Conservation (phyloP, 2,888 invertebrate genomes). For the Callimorpha dominula region DNA sequence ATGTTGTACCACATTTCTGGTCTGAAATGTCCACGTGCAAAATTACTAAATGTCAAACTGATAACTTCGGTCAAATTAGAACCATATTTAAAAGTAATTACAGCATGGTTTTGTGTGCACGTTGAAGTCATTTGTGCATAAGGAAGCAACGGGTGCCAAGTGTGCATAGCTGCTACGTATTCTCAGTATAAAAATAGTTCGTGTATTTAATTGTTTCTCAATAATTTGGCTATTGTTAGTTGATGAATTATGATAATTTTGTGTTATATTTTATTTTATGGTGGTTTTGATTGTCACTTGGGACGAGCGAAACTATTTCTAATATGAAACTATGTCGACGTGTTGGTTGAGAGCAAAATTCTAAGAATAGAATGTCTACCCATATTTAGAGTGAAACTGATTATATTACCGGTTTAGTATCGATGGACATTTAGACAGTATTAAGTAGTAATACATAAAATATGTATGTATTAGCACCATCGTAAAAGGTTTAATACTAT, state of each 20-base stretch:
- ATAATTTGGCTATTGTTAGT: conserved; percentile 2
- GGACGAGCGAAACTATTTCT: not conserved
- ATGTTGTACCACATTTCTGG: conserved; percentile 73
- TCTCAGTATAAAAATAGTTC: conserved; percentile 45
- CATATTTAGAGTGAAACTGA: not conserved
- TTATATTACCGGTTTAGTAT: too few relatives aligned
- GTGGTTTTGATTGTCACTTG: not conserved
- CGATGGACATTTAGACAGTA: too few relatives aligned
- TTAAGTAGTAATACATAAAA: too few relatives aligned
- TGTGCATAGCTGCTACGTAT: conserved; percentile 57
- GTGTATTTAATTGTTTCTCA: conserved; percentile 23
- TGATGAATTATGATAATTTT: conserved; percentile 1
- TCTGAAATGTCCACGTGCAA: conserved; percentile 70
- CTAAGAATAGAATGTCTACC: not conserved
- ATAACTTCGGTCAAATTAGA: conserved; percentile 11
- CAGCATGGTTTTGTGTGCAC: conserved; percentile 31
- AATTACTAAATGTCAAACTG: conserved; percentile 75
- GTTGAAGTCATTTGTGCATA: conserved; percentile 50
- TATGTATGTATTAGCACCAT: too few relatives aligned
- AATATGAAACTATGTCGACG: not conserved
- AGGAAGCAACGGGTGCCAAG: conserved; percentile 62
- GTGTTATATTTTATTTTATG: not conserved
- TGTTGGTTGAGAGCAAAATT: not conserved
- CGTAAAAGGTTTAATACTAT: too few relatives aligned
- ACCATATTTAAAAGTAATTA: conserved; percentile 25